Conservation (phyloP, 2,888 invertebrate species). For the Synergus umbraculus region DNA sequence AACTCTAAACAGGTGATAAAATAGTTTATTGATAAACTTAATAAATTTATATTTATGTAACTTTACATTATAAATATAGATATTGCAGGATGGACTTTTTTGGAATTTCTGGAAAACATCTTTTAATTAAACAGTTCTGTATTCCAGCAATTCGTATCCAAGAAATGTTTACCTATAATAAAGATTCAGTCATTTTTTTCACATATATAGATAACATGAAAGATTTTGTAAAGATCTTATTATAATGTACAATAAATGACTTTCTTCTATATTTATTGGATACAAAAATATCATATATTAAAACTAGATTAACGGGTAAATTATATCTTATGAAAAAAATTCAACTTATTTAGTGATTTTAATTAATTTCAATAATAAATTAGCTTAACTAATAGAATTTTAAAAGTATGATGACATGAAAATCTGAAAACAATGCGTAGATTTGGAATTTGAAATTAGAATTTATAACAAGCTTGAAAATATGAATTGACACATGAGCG, state of each 20-base stretch:
- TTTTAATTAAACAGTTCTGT: background rate
- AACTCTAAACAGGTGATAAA: no score
- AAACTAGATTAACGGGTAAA: background rate
- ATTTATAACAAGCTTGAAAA: background rate
- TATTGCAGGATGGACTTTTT: no score
- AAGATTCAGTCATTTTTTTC: background rate
- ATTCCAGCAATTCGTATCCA: background rate
- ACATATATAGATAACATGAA: background rate
- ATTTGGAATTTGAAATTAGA: background rate
- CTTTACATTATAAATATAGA: background rate
- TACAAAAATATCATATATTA: constrained; percentile 12
- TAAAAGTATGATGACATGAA: background rate
- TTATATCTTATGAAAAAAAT: background rate
- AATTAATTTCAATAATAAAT: background rate
- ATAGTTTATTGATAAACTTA: no score
- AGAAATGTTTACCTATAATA: background rate
- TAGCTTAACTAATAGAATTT: background rate
- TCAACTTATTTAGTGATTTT: no score
- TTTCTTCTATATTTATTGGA: background rate
- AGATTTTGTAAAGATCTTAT: background rate
- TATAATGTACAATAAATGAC: background rate
- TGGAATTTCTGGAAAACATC: background rate
- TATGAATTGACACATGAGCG: background rate
- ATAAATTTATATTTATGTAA: no score
- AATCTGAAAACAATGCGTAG: background rate